Conservation (phyloP, 2,113 vertebrate genomes). For the Prionailurus bengalensis region DNA sequence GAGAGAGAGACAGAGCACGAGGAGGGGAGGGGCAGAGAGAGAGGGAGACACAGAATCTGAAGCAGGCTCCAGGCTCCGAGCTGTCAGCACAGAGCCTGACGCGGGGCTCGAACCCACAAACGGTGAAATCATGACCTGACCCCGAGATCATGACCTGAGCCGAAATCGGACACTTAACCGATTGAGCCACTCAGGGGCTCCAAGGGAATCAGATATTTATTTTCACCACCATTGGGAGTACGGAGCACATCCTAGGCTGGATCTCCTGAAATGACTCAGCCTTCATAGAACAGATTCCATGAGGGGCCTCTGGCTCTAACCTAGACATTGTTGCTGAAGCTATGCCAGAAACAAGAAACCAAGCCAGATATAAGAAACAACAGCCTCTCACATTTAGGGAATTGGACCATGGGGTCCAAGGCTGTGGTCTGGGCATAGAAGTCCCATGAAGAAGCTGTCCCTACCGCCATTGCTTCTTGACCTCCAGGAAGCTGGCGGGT, state of each 20-base stretch:
- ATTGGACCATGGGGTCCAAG: not conserved
- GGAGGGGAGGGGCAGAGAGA: too few species aligned
- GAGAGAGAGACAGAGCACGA: too few species aligned
- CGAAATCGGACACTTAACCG: too few species aligned
- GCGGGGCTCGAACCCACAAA: too few species aligned
- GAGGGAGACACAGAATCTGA: too few species aligned
- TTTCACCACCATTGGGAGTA: not conserved
- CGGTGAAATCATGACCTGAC: too few species aligned
- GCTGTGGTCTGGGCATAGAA: not conserved
- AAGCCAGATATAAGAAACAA: not conserved
- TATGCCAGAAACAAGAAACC: not conserved
- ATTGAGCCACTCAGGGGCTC: too few species aligned
- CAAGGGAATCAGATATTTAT: too few species aligned
- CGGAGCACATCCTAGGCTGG: not conserved
- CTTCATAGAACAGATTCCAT: not conserved
- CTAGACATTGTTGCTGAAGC: not conserved
- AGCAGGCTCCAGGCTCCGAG: too few species aligned
- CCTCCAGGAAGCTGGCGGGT: not conserved
- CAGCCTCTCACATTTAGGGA: not conserved
- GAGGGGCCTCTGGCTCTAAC: too few species aligned
- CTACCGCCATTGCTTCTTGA: not conserved
- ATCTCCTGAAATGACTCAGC: not conserved
- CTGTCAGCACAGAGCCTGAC: too few species aligned
- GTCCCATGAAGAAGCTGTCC: not conserved
- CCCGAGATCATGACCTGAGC: too few species aligned